phyloP scores from a whole-genome alignment of 2,113 vertebrate species.

The Misgurnus mizolepis region DNA sequence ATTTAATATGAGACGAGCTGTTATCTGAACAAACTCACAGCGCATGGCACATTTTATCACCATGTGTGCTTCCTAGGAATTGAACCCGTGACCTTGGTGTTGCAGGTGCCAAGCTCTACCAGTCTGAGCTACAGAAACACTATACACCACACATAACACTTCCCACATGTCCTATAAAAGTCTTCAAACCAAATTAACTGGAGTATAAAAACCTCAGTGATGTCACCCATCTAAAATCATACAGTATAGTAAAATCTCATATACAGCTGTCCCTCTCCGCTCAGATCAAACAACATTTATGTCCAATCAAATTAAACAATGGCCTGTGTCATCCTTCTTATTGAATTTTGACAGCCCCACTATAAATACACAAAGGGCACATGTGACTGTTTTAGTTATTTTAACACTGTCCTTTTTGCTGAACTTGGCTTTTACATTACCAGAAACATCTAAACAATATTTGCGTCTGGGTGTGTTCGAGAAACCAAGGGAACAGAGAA shows the following conservation, averaged over 20 bases:
- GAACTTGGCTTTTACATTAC: slow-evolving; percentile 2
- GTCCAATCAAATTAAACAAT: slow-evolving; percentile 4
- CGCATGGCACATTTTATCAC: no score
- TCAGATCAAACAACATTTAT: background rate
- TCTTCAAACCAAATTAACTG: background rate
- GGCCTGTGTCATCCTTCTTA: slow-evolving; percentile 1
- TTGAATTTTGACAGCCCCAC: slow-evolving; percentile 3
- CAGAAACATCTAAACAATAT: slow-evolving; percentile 9
- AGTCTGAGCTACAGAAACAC: no score
- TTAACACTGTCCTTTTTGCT: background rate
- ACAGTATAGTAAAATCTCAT: slow-evolving; percentile 5
- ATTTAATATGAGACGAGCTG: no score
- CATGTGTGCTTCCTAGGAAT: no score
- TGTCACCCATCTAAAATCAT: slow-evolving; percentile 5
- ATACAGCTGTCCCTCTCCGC: slow-evolving; percentile 1
- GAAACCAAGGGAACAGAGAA: slow-evolving; percentile 9
- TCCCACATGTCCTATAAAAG: background rate
- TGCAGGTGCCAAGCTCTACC: no score
- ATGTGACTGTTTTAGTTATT: background rate
- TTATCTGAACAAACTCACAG: no score
- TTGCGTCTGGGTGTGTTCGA: slow-evolving; percentile 24
- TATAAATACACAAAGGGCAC: slow-evolving; percentile 1
- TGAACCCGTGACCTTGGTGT: no score
- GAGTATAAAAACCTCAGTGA: background rate
- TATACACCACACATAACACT: background rate